phyloP scores from a whole-genome alignment of 2,888 invertebrate genomes.

The Beris chalybata region DNA sequence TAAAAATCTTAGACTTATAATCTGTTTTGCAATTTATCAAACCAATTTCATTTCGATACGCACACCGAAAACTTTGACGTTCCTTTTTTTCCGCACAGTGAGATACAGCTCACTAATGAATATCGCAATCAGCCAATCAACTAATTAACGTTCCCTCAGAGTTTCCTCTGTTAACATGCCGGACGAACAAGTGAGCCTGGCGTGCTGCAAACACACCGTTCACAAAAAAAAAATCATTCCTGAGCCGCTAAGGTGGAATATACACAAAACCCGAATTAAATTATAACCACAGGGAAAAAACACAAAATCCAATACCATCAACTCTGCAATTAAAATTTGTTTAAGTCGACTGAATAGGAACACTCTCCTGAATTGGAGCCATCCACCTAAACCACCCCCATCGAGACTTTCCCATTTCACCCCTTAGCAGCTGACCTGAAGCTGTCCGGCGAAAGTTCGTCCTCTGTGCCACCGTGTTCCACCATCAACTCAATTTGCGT shows the following conservation, averaged over 20 bases:
- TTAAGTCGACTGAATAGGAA: not conserved
- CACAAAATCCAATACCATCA: conserved; percentile 2
- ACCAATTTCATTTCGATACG: conserved; percentile 1
- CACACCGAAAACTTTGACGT: not conserved
- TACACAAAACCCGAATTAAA: conserved; percentile 11
- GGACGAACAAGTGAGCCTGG: not conserved
- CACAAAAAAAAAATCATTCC: not conserved
- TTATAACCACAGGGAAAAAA: conserved; percentile 8
- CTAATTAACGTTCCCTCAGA: conserved; percentile 10
- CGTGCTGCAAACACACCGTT: not conserved
- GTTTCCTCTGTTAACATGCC: not conserved
- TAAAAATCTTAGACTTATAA: too few relatives aligned
- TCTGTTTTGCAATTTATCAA: not conserved
- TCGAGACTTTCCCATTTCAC: too few relatives aligned
- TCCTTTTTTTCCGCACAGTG: not conserved
- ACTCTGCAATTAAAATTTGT: conserved; percentile 17
- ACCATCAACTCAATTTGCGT: too few relatives aligned
- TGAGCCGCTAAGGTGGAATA: too few relatives aligned
- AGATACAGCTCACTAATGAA: conserved; percentile 5
- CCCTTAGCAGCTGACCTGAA: too few relatives aligned
- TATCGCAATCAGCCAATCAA: conserved; percentile 10
- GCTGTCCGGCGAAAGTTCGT: too few relatives aligned
- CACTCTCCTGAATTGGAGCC: not conserved
- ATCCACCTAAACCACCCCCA: too few relatives aligned
- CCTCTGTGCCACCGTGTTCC: too few relatives aligned